Base-by-base conservation (phyloP, 2,888 invertebrate species). In the Linnaemya vulpina region DNA sequence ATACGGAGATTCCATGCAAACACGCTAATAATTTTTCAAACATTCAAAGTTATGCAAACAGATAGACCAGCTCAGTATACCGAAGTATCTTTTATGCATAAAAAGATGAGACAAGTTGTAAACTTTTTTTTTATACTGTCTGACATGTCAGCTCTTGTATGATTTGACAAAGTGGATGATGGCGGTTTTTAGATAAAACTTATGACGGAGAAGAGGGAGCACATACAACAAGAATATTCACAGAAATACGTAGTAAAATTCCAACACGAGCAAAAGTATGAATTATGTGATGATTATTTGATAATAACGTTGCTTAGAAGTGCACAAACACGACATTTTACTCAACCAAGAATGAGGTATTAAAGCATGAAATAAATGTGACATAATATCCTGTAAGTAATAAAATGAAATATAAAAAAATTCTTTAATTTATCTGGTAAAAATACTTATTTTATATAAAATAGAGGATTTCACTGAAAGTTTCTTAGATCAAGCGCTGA, bases 251-350 rank as follows among this genome's bases (percentile, higher is more conserved):
- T 13, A 46, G 49, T 46, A n/a, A 46, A 17, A 17, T 49, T 49
- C 8, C 17, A 49, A 17, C 17, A 49, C 17, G 1, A 49, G 17
- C 53, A 20, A 9, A 53, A 38, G 10, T 7, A 55, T 55, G 40
- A 55, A 70, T 55, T 40, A 70, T 55, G 70, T 70, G 70, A 70
- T 55, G 22, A 55, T 55, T 53, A 40, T 25, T 70, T 70, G 55
- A 40, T 70, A 40, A 55, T 55, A 55, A 70, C 22, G 49, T 22
- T 22, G 53, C 20, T 40, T 55, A 25, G 17, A 49, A n/a, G 13
- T 70, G n/a, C n/a, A 55, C 68, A 53, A 35, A 53, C 51, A 20
- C 15, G n/a, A 40, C 40, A 70, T 38, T 53, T 55, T 49, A 49
- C 20, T 15, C 7, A 68, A 1, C 51, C 30, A 13, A 38, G 51